Percentiles rank a stretch among this genome's conserved stretches.
Conservation (phyloP, 2,888 invertebrate species). For the Leptopilina myrica region DNA sequence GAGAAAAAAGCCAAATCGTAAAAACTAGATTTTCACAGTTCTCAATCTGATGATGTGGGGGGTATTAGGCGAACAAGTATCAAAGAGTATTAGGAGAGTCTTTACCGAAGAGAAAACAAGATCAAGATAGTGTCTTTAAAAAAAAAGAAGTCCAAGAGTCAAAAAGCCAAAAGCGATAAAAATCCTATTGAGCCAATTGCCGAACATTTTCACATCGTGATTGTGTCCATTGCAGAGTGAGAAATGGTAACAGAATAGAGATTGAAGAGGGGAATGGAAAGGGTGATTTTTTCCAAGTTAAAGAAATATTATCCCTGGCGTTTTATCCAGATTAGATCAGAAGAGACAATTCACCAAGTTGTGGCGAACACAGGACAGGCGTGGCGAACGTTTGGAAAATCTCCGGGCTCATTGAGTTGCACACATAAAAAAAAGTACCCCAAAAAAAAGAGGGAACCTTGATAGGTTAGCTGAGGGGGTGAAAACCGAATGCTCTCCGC, state of each 20-base stretch:
- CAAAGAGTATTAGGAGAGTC: background rate
- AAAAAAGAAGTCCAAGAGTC: slow-evolving; percentile 37
- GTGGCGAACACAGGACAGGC: slow-evolving; percentile 70
- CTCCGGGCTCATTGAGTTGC: slow-evolving; percentile 60
- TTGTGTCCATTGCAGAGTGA: background rate
- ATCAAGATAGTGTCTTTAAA: background rate
- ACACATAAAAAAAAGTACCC: slow-evolving; percentile 52
- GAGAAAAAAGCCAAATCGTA: slow-evolving; percentile 9
- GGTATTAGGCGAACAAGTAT: background rate
- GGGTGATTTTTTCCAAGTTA: slow-evolving; percentile 60
- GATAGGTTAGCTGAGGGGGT: background rate
- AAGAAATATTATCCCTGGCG: slow-evolving; percentile 43
- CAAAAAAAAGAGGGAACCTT: slow-evolving; percentile 40
- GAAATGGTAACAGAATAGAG: slow-evolving; percentile 44
- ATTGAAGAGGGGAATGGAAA: slow-evolving; percentile 41
- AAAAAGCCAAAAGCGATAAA: slow-evolving; percentile 55
- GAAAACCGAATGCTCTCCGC: slow-evolving; percentile 8
- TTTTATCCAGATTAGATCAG: slow-evolving; percentile 58
- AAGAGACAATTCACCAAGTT: slow-evolving; percentile 66
- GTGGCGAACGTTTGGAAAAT: slow-evolving; percentile 66
- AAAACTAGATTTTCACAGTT: slow-evolving; percentile 5
- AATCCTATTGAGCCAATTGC: slow-evolving; percentile 56
- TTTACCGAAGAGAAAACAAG: background rate
- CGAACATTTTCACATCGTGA: slow-evolving; percentile 57
- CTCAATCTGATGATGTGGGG: slow-evolving; percentile 8